phyloP scores from a whole-genome alignment of 2,113 vertebrate species.

The Syrmaticus mikado region DNA sequence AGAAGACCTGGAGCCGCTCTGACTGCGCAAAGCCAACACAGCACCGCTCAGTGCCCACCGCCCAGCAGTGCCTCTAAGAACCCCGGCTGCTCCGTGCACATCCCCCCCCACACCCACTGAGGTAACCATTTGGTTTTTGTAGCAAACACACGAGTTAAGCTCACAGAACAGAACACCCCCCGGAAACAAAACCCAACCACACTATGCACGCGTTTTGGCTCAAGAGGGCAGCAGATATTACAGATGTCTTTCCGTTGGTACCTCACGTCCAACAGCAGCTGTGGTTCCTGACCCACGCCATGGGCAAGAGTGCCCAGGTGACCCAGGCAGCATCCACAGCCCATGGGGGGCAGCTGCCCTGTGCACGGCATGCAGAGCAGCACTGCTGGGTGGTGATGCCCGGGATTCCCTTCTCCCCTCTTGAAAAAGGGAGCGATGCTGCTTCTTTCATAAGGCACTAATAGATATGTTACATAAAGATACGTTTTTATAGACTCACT shows the following conservation, averaged over 20 bases:
- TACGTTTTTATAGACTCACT: constrained; percentile 43
- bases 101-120: constrained; percentile 45
- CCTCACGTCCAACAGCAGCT: constrained; percentile 31
- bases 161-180: neutral
- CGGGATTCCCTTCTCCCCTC: neutral
- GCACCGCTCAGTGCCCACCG: neutral
- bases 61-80: neutral
- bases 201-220: constrained; percentile 48
- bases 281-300: neutral
- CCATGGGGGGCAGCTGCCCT: no score
- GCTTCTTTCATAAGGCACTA: constrained; percentile 80
- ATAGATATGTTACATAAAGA: constrained; percentile 72
- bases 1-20: constrained; percentile 15
- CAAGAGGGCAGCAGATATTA: constrained; percentile 64
- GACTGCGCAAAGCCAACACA: constrained; percentile 30
- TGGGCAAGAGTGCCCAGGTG: no score
- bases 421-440: constrained; percentile 14
- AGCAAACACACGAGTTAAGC: neutral
- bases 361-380: neutral
- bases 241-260: constrained; percentile 51
- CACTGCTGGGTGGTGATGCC: constrained; percentile 14
- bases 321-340: no score
- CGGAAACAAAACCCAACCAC: neutral
- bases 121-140: constrained; percentile 3
- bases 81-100: neutral